Conservation (phyloP, 2,113 vertebrate genomes). For the Gasterosteus aculeatus region DNA sequence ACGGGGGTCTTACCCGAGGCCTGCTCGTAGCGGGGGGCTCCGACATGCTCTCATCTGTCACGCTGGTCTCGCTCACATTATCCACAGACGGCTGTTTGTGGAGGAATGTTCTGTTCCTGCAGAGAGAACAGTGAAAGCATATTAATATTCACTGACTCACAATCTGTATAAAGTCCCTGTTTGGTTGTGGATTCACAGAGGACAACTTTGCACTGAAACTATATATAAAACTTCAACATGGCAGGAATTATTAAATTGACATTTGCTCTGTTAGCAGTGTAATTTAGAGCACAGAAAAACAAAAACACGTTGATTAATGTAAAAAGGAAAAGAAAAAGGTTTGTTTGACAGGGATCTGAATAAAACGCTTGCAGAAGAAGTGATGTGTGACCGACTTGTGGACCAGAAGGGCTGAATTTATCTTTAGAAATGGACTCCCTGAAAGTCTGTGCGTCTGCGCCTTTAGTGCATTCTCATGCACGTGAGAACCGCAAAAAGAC, state of each 20-base stretch:
- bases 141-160: neutral
- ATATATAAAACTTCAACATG: neutral
- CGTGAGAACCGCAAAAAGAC: constrained; percentile 9
- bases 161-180: neutral
- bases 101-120: constrained; percentile 70
- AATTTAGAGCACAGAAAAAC: neutral
- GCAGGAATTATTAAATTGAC: neutral
- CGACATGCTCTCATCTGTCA: constrained; percentile 61
- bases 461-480: constrained; percentile 1
- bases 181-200: constrained; percentile 3
- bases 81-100: constrained; percentile 77
- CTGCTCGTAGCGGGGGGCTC: constrained; percentile 65
- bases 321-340: neutral
- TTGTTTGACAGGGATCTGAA: neutral
- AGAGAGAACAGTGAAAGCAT: neutral
- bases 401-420: constrained; percentile 27
- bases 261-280: neutral
- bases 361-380: neutral
- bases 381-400: constrained; percentile 34
- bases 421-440: neutral
- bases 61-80: constrained; percentile 70
- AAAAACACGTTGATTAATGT: neutral
- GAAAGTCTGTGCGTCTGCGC: neutral
- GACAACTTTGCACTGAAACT: neutral
- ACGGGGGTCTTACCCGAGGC: constrained; percentile 79